phyloP scores from a whole-genome alignment of 2,797 vertebrate species.

The Chromobotia macracanthus region DNA sequence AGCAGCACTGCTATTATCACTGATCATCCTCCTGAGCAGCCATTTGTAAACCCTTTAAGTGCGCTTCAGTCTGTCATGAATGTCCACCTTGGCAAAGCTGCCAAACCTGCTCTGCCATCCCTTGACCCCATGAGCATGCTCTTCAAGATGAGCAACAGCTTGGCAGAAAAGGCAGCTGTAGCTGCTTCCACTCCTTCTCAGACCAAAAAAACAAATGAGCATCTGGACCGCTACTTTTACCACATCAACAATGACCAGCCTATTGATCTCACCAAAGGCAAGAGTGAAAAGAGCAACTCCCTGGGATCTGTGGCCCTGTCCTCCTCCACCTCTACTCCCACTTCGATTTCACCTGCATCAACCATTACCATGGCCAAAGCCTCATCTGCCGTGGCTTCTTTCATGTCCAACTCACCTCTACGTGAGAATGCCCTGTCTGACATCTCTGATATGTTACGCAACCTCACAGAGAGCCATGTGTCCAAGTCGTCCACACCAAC shows the following conservation, averaged over 20 bases:
- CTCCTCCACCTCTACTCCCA: slow-evolving; percentile 88
- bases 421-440: slow-evolving; percentile 98
- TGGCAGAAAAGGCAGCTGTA: slow-evolving; percentile 96
- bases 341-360: slow-evolving; percentile 90
- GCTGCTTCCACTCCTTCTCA: slow-evolving; percentile 88
- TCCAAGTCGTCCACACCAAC: slow-evolving; percentile 98
- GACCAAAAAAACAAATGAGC: slow-evolving; percentile 90
- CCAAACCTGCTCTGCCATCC: slow-evolving; percentile 92
- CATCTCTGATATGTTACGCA: slow-evolving; percentile 99
- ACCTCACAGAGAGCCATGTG: slow-evolving; percentile 95
- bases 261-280: slow-evolving; percentile 98
- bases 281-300: slow-evolving; percentile 89
- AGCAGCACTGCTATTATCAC: slow-evolving; percentile 97
- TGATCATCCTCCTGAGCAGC: slow-evolving; percentile 95
- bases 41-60: slow-evolving; percentile 96
- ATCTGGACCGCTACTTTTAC: slow-evolving; percentile 96
- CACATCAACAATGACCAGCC: slow-evolving; percentile 94
- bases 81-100: slow-evolving; percentile 95
- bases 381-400: slow-evolving; percentile 92
- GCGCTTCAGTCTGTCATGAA: slow-evolving; percentile 99
- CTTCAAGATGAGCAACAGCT: slow-evolving; percentile 99
- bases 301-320: slow-evolving; percentile 90
- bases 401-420: slow-evolving; percentile 95
- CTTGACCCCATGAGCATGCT: slow-evolving; percentile 99
- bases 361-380: slow-evolving; percentile 92